phyloP scores from a whole-genome alignment of 1,140 invertebrate genomes.

The Planococcus citri region DNA sequence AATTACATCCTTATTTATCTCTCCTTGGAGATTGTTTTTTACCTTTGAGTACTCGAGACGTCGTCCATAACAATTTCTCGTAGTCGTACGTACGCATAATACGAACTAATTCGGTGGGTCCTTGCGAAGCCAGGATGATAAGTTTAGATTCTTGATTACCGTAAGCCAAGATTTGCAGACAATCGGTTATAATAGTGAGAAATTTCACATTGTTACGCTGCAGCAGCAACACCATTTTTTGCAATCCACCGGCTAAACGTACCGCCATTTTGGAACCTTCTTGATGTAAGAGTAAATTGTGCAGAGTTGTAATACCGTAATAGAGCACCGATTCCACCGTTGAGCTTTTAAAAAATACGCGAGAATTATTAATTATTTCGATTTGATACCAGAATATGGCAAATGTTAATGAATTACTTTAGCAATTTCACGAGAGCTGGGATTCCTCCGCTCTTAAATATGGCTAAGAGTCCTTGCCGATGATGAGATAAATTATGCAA shows the following conservation, averaged over 20 bases:
- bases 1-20: too few species aligned
- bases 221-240: conserved; percentile 94
- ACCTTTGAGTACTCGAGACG: conserved; percentile 89
- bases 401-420: conserved; percentile 33
- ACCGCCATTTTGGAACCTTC: conserved; percentile 98
- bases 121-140: conserved; percentile 92
- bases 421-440: conserved; percentile 91
- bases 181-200: conserved; percentile 94
- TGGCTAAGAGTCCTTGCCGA: conserved; percentile 86
- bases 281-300: conserved; percentile 93
- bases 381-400: not conserved
- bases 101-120: conserved; percentile 88
- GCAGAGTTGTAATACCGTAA: conserved; percentile 95
- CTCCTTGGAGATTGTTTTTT: not conserved
- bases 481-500: conserved; percentile 96
- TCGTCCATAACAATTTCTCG: conserved; percentile 97
- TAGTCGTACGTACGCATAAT: conserved; percentile 96
- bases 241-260: conserved; percentile 84
- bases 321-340: conserved; percentile 93
- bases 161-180: conserved; percentile 93
- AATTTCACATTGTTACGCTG: conserved; percentile 96
- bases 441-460: conserved; percentile 97
- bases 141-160: conserved; percentile 97
- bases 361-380: not conserved
- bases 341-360: conserved; percentile 41